Evolutionary conservation across 2,113 vertebrate species (phyloP), one percentile per base, ranked within the genome.

Genomic region (Corythaixoides concolor): DNA sequence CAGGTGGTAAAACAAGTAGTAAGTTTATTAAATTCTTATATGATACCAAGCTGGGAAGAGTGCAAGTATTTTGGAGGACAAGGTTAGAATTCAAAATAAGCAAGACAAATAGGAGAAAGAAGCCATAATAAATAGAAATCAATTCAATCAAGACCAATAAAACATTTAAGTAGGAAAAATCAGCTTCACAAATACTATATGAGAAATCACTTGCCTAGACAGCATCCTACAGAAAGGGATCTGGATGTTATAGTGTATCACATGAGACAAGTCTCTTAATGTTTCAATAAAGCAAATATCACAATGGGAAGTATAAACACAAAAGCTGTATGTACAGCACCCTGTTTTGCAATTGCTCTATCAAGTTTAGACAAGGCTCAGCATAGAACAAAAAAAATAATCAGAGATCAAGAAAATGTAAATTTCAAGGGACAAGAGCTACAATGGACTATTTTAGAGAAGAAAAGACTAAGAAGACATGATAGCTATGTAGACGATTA

Each of bases 31-130:
- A 94, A 92, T 94, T 79, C 74, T 78, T 75, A 56, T 15, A 63
- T 10, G 24, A 79, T 73, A 93, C 23, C n/a, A 82, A 88, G 74
- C 81, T 73, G 18, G 26, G 33, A 88, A 15, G 67, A 96, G 53
- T 21, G 30, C 22, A 73, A 88, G 32, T 45, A 81, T 94, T 94
- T 93, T 83, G 69, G 77, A 88, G 53, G 69, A 76, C 74, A 90
- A 87, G 39, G 69, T 85, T 89, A 89, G 66, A 93, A 95, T 85
- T 88, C 62, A 93, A 89, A 96, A 85, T 85, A 76, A 96, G 32
- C 41, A 83, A 89, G 94, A 95, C 20, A 94, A 96, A 96, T 94
- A 39, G 62, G 58, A 76, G 49, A 93, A 94, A 89, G 67, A 79
- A 63, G 18, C 39, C 64, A 32, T 94, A 94, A 89, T 91, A 95